Base-by-base conservation (phyloP, 2,888 invertebrate genomes). In the Leptothorax acervorum region DNA sequence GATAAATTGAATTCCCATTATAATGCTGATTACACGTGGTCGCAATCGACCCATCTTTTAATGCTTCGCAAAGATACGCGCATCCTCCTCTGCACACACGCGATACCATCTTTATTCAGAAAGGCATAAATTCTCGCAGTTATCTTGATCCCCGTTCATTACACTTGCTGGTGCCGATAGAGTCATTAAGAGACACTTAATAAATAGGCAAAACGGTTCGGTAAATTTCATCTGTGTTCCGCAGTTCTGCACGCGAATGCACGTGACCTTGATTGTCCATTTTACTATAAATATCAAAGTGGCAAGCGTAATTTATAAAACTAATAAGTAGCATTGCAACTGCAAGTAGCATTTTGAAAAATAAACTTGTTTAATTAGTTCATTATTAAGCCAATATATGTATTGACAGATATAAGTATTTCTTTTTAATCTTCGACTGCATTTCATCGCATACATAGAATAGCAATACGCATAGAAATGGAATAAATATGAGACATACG, bases 181-280 rank as follows among this genome's bases (percentile, higher is more conserved):
- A 92, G 92, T 90, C 91, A 89, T 92, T 92, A 91, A 87, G 82
- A 88, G 89, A 85, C 85, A 87, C 88, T 90, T 90, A 90, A 92
- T 92, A 92, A 91, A 89, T 88, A 90, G 82, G 82, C 78, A 79
- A 87, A 91, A 89, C 85, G n/a, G 73, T 55, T 28, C 18, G 82
- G 87, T 91, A 90, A 90, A 89, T 88, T 89, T 79, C 28, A 68
- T 73, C 51, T 23, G 31, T 53, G 51, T 63, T 53, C 28, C 57
- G 57, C 68, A 55, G 53, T 66, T 53, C 23, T 66, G 3, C 65
- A 39, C 11, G 18, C 31, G 23, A 35, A 74, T 62, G 23, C 6
- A 55, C 12, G 8, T 39, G 1, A 57, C 12, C 1, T 48, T 48
- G 12, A 39, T 71, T 28, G 23, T 48, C 12, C 15, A 15, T 11